Conservation (phyloP, 2,797 vertebrate genomes). For the Sebastes reedi region DNA sequence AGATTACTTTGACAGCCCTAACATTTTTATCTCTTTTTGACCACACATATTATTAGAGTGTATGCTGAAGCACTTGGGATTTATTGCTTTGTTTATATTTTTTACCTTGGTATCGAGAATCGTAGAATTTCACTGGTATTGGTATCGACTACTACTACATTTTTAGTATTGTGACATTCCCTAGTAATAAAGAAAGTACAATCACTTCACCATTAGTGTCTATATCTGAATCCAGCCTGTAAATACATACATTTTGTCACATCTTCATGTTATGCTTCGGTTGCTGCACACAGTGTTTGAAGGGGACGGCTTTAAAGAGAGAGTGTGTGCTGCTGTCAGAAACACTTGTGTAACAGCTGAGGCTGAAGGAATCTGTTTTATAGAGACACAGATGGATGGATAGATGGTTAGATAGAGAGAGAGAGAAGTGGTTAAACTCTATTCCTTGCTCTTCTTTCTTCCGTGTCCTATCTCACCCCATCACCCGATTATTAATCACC, state of each 20-base stretch:
- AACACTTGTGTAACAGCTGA: conserved; percentile 48
- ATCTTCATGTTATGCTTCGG: not conserved
- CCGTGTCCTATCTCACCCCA: not conserved
- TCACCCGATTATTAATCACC: not conserved
- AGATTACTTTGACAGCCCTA: too few relatives aligned
- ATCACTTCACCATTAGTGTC: too few relatives aligned
- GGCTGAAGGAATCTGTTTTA: conserved; percentile 29
- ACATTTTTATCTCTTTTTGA: too few relatives aligned
- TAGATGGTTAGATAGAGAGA: not conserved
- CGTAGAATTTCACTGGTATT: too few relatives aligned
- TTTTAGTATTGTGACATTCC: too few relatives aligned
- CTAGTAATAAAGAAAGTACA: too few relatives aligned
- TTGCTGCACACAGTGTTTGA: not conserved
- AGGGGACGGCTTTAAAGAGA: not conserved
- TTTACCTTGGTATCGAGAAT: too few relatives aligned
- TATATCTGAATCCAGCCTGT: not conserved
- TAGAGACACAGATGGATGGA: not conserved
- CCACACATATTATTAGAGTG: too few relatives aligned
- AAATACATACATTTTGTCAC: not conserved
- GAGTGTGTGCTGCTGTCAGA: conserved; percentile 32
- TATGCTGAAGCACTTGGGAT: too few relatives aligned
- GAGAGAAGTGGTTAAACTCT: not conserved
- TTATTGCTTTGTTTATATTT: too few relatives aligned
- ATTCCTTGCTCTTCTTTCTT: not conserved
- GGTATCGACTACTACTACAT: too few relatives aligned